These are phyloP conservation scores for Vespertilio murinus DNA, from an alignment of 2,797 vertebrate species.

Conservation along the genomic window DNA sequence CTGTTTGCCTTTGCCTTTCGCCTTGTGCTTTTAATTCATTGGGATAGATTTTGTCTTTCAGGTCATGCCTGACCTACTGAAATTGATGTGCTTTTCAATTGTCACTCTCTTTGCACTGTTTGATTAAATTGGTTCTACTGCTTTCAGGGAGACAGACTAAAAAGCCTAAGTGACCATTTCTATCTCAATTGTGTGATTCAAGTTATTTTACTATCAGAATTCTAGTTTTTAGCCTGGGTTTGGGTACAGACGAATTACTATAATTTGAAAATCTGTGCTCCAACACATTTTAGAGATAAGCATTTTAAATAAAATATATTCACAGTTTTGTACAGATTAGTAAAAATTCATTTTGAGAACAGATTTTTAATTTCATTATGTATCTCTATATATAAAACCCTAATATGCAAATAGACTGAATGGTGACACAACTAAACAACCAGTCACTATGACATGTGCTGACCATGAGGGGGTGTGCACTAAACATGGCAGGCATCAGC, in stretches of 20 bases:
- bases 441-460: too few species aligned
- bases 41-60: slow-evolving; percentile 72
- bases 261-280: slow-evolving; percentile 50
- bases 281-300: slow-evolving; percentile 1
- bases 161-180: slow-evolving; percentile 59
- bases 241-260: slow-evolving; percentile 21
- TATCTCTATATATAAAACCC: not conserved
- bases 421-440: too few species aligned
- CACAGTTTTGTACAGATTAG: not conserved
- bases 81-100: slow-evolving; percentile 69
- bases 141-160: slow-evolving; percentile 45
- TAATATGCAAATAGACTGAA: too few species aligned
- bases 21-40: slow-evolving; percentile 67
- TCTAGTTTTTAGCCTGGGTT: slow-evolving; percentile 53
- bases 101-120: slow-evolving; percentile 57
- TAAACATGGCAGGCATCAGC: too few species aligned
- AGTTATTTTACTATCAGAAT: slow-evolving; percentile 31
- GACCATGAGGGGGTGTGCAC: too few species aligned
- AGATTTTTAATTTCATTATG: not conserved
- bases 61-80: slow-evolving; percentile 54
- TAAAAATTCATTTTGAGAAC: not conserved
- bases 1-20: slow-evolving; percentile 60
- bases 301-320: slow-evolving; percentile 17
- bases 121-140: slow-evolving; percentile 71
- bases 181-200: slow-evolving; percentile 54